A percentile compares a stretch with the other conserved stretches of the same genome.
phyloP scores from a whole-genome alignment of 2,888 invertebrate species.

The Lamellibrachia satsuma region DNA sequence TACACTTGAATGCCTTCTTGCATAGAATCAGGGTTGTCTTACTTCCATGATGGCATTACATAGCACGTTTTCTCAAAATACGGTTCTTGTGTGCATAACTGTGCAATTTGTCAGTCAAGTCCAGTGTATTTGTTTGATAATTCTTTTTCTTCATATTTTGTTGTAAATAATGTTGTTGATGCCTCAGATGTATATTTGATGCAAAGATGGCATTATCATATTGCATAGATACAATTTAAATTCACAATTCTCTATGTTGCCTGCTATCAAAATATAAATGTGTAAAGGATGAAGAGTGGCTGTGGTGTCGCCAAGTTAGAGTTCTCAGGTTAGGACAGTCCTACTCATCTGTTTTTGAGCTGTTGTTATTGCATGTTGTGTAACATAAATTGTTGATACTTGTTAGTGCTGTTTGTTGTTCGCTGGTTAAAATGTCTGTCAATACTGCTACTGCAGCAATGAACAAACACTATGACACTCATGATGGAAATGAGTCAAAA shows the following conservation, averaged over 20 bases:
- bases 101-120: background rate
- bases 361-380: constrained; percentile 13
- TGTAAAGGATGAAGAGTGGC: background rate
- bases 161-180: background rate
- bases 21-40: background rate
- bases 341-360: background rate
- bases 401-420: constrained; percentile 4
- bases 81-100: background rate
- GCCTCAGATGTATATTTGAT: background rate
- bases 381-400: constrained; percentile 5
- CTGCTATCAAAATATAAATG: background rate
- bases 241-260: background rate
- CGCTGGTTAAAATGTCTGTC: background rate
- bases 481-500: too few species aligned
- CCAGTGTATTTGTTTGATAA: background rate
- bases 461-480: background rate
- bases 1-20: background rate
- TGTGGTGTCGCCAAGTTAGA: background rate
- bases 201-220: background rate
- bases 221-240: background rate
- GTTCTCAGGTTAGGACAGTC: background rate
- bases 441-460: background rate
- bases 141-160: background rate
- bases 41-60: background rate
- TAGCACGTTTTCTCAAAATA: background rate